These are phyloP conservation scores for Halisarca cf. caerulea DNA, from an alignment of 37 sponge, comb jelly and placozoan genomes.

Conservation along the genomic window DNA sequence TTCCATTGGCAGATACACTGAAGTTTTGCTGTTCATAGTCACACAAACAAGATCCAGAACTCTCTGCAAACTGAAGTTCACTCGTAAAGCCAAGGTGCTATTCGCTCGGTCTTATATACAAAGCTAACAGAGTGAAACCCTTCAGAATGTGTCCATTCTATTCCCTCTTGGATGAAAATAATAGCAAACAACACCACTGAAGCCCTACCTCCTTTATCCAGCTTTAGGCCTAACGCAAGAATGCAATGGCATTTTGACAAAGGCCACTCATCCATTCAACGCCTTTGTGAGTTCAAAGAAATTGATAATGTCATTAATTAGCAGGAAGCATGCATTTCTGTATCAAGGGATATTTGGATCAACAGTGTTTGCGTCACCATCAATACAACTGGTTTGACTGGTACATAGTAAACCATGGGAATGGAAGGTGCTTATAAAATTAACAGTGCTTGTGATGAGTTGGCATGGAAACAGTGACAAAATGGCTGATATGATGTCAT, in stretches of 20 bases:
- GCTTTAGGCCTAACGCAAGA: background rate
- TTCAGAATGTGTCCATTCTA: background rate
- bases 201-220: conserved; percentile 3
- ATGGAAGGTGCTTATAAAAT: background rate
- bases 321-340: background rate
- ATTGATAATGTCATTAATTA: conserved; percentile 25
- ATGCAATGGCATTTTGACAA: background rate
- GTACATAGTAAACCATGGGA: background rate
- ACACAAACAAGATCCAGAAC: no score
- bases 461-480: background rate
- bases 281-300: background rate
- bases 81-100: no score
- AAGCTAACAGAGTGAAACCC: background rate
- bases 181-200: background rate
- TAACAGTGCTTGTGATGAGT: background rate
- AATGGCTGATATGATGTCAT: background rate
- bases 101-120: no score
- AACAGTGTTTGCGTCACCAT: background rate
- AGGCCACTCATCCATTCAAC: background rate
- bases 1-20: no score
- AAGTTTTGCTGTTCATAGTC: no score
- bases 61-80: no score
- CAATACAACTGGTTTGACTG: background rate
- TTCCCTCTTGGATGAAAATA: background rate
- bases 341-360: background rate